Evolutionary conservation across 2,113 vertebrate species (phyloP).

Genomic region (Mixornis gularis): DNA sequence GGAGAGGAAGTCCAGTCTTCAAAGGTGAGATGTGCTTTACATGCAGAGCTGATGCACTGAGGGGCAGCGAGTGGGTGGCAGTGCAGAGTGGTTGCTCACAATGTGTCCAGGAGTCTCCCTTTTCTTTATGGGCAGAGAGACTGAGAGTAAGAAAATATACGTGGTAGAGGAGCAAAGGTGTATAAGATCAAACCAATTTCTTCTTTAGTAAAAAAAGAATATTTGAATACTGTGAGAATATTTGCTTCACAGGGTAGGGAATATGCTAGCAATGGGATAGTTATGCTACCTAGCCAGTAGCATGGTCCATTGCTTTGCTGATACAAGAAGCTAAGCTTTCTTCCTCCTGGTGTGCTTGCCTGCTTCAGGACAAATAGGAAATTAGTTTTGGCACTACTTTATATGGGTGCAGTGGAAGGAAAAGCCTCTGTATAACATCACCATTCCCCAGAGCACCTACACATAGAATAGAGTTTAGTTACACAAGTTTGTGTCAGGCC

Average conservation of each 20-base stretch:
- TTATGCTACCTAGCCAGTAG: neutral
- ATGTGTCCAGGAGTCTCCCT: neutral
- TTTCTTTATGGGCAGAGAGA: neutral
- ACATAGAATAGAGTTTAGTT: neutral
- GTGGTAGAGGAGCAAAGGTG: neutral
- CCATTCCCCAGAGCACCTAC: fast-evolving
- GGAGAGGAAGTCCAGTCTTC: neutral
- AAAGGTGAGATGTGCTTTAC: neutral
- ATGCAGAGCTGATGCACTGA: fast-evolving
- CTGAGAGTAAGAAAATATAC: neutral
- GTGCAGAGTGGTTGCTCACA: fast-evolving
- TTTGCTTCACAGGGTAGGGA: neutral
- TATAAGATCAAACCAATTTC: neutral
- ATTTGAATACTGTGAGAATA: neutral
- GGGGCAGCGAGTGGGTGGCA: too few species aligned
- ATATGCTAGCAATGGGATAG: neutral
- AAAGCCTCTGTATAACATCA: neutral
- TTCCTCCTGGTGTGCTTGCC: fast-evolving
- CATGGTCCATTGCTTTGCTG: neutral
- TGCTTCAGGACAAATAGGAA: neutral
- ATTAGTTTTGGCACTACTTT: neutral
- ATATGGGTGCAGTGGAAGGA: neutral
- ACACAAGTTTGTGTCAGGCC: neutral
- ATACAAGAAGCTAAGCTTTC: neutral
- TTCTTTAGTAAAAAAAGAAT: neutral